Base-by-base conservation (phyloP, 2,113 vertebrate species). In the Apodemus speciosus region DNA sequence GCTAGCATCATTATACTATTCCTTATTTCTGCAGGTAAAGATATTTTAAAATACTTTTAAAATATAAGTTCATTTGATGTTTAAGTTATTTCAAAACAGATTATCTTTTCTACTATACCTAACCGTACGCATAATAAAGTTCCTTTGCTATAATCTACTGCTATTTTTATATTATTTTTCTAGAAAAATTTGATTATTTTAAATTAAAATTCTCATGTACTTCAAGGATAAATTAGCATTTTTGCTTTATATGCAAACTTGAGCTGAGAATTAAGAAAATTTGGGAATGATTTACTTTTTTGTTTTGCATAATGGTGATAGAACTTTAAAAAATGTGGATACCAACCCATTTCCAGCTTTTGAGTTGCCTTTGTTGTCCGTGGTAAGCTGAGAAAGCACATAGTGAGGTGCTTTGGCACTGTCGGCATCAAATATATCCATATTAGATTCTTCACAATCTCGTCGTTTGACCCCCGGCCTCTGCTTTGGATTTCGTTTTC, bases 391-490 rank as follows among this genome's bases (percentile, higher is more conserved):
- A 90, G 99, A 99, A 97, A 99, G 98, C 97, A 99, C 99, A 98
- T 99, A 99, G 98, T 99, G 99, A 95, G 99, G 99, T 91, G 99
- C 99, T 98, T 99, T 99, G 98, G 99, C 99, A 97, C 99, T 99
- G 98, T 99, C 99, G 90, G 99, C 99, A 98, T 99, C 99, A 98
- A 99, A 99, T 97, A 99, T 98, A 96, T 99, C 99, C 99, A 99
- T 99, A 98, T 99, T 99, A 98, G 99, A 98, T 95, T 98, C 99
- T 95, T 98, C 98, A 77, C 98, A 98, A 79, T 98, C 98, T 81
- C 97, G 98, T 62, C 98, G 98, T 98, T 99, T 99, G 94, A 99
- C 98, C 90, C 99, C 99, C 49, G 99, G 99, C 97, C 99, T 99
- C 98, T 99, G 99, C 96, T 99, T 99, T 94, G 99, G 99, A 91